These are phyloP conservation scores for Capreolus pygargus DNA, from an alignment of 2,113 vertebrate species.

Conservation along the genomic window DNA sequence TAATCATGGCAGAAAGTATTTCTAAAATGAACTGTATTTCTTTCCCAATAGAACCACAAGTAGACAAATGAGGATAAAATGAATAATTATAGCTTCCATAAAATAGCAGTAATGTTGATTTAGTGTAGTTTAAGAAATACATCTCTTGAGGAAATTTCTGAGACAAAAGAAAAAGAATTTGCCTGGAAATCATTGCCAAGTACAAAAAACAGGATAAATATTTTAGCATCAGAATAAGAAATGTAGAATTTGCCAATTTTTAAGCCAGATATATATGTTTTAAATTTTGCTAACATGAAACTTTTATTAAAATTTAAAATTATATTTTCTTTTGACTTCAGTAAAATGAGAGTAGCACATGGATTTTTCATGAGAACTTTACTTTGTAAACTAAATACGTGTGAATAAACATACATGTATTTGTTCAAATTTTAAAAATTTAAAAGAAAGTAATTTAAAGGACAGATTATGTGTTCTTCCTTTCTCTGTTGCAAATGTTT, in stretches of 20 bases:
- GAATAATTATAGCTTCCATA: slow-evolving; percentile 41
- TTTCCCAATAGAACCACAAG: slow-evolving; percentile 27
- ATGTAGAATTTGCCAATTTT: neutral
- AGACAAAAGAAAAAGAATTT: slow-evolving; percentile 12
- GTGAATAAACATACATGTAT: neutral
- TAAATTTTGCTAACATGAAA: neutral
- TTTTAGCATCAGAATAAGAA: neutral
- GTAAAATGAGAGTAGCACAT: neutral
- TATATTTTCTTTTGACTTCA: neutral
- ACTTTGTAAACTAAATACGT: neutral
- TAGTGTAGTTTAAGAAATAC: slow-evolving; percentile 25
- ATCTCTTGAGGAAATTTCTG: slow-evolving; percentile 7
- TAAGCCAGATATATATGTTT: neutral
- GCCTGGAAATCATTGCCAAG: neutral
- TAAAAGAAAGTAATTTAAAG: neutral
- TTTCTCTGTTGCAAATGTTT: neutral
- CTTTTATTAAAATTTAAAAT: neutral
- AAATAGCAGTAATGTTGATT: slow-evolving; percentile 24
- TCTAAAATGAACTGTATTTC: slow-evolving; percentile 29
- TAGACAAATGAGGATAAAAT: slow-evolving; percentile 33
- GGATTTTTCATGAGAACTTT: neutral
- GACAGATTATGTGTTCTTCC: neutral
- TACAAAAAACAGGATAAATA: neutral
- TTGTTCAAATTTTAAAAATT: slow-evolving; percentile 5
- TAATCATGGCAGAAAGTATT: slow-evolving; percentile 43